Base-by-base conservation (phyloP, 2,888 invertebrate species). In the Cryptocheilus praepositus region DNA sequence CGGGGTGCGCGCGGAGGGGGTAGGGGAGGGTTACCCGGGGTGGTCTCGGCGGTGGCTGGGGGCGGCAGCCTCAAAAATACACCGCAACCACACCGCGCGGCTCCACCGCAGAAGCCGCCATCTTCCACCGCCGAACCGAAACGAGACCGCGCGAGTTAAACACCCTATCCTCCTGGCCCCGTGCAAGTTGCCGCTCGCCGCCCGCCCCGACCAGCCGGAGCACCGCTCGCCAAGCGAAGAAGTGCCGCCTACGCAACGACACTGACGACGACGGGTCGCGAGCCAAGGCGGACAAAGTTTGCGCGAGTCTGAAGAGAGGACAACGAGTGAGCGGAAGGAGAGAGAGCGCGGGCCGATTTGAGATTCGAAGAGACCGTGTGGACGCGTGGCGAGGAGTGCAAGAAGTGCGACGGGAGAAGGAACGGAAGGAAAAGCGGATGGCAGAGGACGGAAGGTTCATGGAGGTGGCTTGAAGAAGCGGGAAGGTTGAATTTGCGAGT, bases 11-110 rank as follows among this genome's bases (percentile, higher is more conserved):
- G 64, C 57, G 58, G 70, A 63, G 70, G 61, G 58, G 67, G 72
- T 69, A 69, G 72, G 76, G 74, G 77, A 73, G 79, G 64, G 73
- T 72, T 77, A 74, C 71, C 79, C 74, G 76, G 80, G 80, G 81
- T 79, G 80, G 80, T 77, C 79, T 80, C 80, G 79, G 79, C 71
- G 77, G 80, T 80, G 85, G 86, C 84, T 82, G 86, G 85, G 87
- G 87, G 86, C 88, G 87, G 87, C 85, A 87, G 88, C 88, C 87
- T 88, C 88, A 88, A 88, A 88, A 88, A 88, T 88, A 88, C 86
- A 88, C 88, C 88, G 88, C 88, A 88, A 88, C 88, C 88, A 88
- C 87, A 88, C 87, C 88, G 87, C 86, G 86, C 87, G 88, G 87
- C 83, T 88, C 86, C 83, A 88, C 88, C 88, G 87, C 88, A 88